Percentiles rank a stretch among this genome's conserved stretches.
These are phyloP conservation scores for Cephus runcator DNA, from an alignment of 2,888 invertebrate genomes.

Conservation along the genomic window DNA sequence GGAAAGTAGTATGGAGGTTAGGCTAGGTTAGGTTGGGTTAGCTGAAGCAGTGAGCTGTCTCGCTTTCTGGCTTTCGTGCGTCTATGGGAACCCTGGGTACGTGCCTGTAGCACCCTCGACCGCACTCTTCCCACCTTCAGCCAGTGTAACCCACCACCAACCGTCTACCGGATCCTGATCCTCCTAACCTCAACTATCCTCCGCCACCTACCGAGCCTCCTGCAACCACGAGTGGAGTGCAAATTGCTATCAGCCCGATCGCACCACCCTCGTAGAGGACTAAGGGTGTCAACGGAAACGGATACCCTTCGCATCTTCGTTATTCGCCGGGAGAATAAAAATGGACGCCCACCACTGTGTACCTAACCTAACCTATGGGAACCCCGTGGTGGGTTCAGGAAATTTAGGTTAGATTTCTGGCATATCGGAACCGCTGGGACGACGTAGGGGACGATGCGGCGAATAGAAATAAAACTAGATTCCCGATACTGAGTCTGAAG, in stretches of 20 bases:
- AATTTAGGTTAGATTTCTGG: too few species aligned
- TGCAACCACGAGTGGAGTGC: constrained; percentile 24
- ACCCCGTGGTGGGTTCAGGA: too few species aligned
- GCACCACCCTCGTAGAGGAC: constrained; percentile 28
- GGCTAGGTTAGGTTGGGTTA: constrained; percentile 24
- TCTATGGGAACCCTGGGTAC: constrained; percentile 3
- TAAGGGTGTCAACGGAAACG: constrained; percentile 37
- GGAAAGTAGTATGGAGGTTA: neutral
- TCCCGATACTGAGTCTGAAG: too few species aligned
- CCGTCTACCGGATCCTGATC: neutral
- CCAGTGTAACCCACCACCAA: constrained; percentile 4
- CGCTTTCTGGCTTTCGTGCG: constrained; percentile 18
- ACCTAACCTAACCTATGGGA: too few species aligned
- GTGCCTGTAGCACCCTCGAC: constrained; percentile 9
- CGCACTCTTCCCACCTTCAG: constrained; percentile 10
- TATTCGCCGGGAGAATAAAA: constrained; percentile 28
- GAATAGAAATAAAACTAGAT: too few species aligned
- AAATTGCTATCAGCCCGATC: constrained; percentile 47
- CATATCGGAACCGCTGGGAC: too few species aligned
- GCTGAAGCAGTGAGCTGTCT: constrained; percentile 30
- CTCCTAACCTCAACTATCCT: too few species aligned
- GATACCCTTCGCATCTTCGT: constrained; percentile 29
- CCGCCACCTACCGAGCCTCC: neutral
- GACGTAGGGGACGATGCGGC: too few species aligned
- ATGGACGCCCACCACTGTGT: too few species aligned